phyloP scores from a whole-genome alignment of 2,888 invertebrate genomes.

The Amphipoea oculea region DNA sequence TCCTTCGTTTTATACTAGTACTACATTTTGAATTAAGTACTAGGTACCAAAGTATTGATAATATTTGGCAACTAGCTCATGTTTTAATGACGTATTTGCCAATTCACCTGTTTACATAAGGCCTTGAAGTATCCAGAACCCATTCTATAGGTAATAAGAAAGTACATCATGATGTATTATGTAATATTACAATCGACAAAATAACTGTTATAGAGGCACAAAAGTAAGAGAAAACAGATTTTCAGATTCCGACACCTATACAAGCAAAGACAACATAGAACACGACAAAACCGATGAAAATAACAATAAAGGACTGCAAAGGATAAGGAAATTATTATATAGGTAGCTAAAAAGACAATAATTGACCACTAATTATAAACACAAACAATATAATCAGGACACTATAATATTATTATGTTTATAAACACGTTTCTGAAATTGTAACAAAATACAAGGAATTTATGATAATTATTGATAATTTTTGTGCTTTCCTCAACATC shows the following conservation, averaged over 20 bases:
- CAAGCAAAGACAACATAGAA: neutral
- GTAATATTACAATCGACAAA: neutral
- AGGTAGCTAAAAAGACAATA: neutral
- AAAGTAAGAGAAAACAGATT: neutral
- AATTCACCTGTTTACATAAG: neutral
- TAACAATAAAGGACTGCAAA: neutral
- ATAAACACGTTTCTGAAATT: neutral
- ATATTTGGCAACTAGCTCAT: neutral
- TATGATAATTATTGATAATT: neutral
- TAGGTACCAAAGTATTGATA: neutral
- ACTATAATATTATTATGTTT: neutral
- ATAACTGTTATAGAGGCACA: neutral
- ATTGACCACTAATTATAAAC: neutral
- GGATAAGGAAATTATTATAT: neutral
- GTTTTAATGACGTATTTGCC: neutral
- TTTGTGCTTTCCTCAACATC: neutral
- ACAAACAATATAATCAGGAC: neutral
- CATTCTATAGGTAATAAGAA: neutral
- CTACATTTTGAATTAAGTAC: neutral
- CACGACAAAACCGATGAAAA: neutral
- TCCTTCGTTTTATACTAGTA: neutral
- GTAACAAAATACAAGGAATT: neutral
- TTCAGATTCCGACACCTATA: neutral
- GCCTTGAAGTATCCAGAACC: neutral
- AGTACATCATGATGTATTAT: neutral